Percentiles rank a stretch among this genome's conserved stretches.
These are phyloP conservation scores for Tinamus guttatus DNA, from an alignment of 2,113 vertebrate genomes.

Conservation along the genomic window DNA sequence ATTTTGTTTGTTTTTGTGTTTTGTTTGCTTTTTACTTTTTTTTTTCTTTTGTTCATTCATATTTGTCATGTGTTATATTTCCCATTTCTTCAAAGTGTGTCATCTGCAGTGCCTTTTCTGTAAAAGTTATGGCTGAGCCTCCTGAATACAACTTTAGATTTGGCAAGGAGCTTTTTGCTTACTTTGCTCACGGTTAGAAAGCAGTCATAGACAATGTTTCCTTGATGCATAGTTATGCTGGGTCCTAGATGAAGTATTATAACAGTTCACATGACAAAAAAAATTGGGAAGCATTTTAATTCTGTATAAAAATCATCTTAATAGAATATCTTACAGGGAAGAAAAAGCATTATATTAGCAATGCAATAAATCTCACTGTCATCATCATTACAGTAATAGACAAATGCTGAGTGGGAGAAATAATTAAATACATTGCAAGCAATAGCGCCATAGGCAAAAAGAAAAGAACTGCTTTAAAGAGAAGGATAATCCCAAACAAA, in stretches of 20 bases:
- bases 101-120: background rate
- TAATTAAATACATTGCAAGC: background rate
- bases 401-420: background rate
- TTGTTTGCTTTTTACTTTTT: too few relatives aligned
- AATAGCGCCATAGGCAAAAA: background rate
- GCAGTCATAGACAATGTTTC: background rate
- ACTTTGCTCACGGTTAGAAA: background rate
- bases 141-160: background rate
- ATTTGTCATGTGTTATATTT: background rate
- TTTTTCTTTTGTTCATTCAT: background rate
- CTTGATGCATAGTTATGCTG: background rate
- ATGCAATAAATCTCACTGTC: background rate
- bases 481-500: background rate
- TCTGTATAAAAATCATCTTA: background rate
- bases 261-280: background rate
- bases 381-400: background rate
- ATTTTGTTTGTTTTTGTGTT: background rate
- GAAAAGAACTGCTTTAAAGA: background rate
- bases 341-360: background rate
- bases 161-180: background rate
- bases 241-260: background rate
- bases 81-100: background rate
- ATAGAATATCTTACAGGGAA: background rate
- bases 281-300: background rate
- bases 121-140: background rate